Evolutionary conservation across 1,140 invertebrate species (phyloP), one percentile per base, ranked within the genome.

Genomic region (Elymnias hypermnestra): DNA sequence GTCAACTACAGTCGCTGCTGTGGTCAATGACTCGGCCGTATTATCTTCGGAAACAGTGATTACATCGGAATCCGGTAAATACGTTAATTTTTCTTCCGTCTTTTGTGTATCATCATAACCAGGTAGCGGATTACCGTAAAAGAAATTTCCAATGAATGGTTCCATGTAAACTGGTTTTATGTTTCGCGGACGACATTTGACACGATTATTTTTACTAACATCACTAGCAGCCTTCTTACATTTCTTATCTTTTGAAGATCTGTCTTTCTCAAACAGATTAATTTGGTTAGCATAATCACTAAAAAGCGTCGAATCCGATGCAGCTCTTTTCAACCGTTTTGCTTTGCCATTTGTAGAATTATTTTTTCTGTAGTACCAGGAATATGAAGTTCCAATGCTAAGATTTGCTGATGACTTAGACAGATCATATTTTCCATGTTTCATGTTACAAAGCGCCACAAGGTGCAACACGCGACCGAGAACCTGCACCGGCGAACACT

Each of bases 391-490:
- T 15, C 75, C 83, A 39, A 85, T 62, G 53, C 75, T 83, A 48
- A 83, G 67, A 37, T 88, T 87, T 35, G 72, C 66, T 25, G 87
- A 86, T 41, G 83, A 86, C 70, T 88, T 88, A 50, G 85, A 66
- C 28, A 89, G 74, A 79, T 88, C 81, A 67, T 89, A 89, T 76
- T 88, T 89, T 59, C 88, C 88, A 78, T 89, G 83, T 67, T 89
- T 89, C 88, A 89, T 89, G 48, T 54, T 79, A 53, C 63, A 69
- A 54, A 53, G 51, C 33, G 44, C 51, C 37, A 54, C 49, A 37
- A 62, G 57, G 40, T 66, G 54, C 58, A 63, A 50, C 57, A 72
- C 72, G 66, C 75, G 68, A 63, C 53, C 42, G 52, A 72, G 58
- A 63, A 67, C 46, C 53, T 60, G 63, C 56, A 66, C 46, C 61